Base-by-base conservation (phyloP, 2,797 vertebrate species). In the Myoxocephalus aenaeus region DNA sequence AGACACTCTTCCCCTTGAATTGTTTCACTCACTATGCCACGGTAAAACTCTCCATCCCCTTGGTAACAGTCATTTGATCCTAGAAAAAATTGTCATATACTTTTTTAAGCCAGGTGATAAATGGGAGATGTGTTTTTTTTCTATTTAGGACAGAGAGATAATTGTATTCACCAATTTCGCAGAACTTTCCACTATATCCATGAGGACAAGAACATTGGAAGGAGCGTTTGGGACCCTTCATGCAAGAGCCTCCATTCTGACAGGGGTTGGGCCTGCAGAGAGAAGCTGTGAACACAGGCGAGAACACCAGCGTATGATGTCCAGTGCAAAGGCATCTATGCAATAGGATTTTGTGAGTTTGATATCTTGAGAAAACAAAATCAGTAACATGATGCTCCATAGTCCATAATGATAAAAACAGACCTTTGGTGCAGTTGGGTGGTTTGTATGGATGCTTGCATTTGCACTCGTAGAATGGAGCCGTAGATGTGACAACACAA, bases 391-490 rank as follows among this genome's bases (percentile, higher is more conserved):
- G 8, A 27, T 34, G 0, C 13, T 8, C 3, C 6, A 15, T 15
- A 54, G 27, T 54, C 53, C 53, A 3, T 20, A 15, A 53, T 13
- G 1, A 25, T 13, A 7, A n/a, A 54, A 22, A 25, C 80, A 71
- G 63, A 93, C 93, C 29, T 88, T 68, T 93, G 7, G 5, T 92
- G 86, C 93, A 94, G 50, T 48, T 36, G 7, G 91, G 91, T 1
- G 84, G 90, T 56, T 18, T 67, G 81, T 62, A 94, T 0, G 93
- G 92, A 3, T 67, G 54, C 12, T 29, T 83, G 80, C 92, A 94
- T 61, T 92, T 91, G 88, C 93, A 95, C 81, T 93, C 85, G n/a
- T 90, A 86, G 79, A 89, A 94, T 0, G 93, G 93, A 12, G 87
- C 34, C 3, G 80, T 20, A 6, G 77, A n/a, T 22, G 65, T 93